Evolutionary conservation across 2,113 vertebrate genomes (phyloP).

Genomic region (Psilopogon haemacephalus): DNA sequence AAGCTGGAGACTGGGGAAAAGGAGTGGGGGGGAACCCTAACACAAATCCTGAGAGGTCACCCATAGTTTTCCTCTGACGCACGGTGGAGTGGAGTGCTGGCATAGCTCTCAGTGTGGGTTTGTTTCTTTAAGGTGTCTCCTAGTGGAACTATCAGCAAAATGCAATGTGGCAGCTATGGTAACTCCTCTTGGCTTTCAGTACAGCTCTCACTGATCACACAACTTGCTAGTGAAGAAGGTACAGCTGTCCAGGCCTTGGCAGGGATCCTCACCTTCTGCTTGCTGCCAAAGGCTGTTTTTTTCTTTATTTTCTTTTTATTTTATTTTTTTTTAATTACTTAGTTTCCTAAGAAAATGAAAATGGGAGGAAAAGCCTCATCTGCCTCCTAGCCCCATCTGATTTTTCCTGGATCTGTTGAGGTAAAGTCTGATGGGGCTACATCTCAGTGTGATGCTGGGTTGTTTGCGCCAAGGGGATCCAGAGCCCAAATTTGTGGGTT

Average conservation of each 20-base stretch:
- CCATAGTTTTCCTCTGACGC: slow-evolving; percentile 2
- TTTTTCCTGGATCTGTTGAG: not conserved
- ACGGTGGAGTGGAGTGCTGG: not conserved
- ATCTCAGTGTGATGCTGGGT: not conserved
- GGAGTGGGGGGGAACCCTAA: accelerated
- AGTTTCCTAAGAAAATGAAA: not conserved
- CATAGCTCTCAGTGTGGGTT: slow-evolving; percentile 15
- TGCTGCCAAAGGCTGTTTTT: slow-evolving; percentile 9
- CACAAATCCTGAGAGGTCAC: not conserved
- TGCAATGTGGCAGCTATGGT: slow-evolving; percentile 60
- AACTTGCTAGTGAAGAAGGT: slow-evolving; percentile 65
- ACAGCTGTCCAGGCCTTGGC: slow-evolving; percentile 68
- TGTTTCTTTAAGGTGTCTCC: slow-evolving; percentile 65
- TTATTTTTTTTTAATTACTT: not conserved
- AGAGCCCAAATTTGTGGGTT: not conserved
- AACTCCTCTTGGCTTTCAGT: slow-evolving; percentile 60
- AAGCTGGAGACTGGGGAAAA: not conserved
- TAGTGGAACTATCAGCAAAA: slow-evolving; percentile 49
- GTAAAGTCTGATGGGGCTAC: not conserved
- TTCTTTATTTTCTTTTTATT: not conserved
- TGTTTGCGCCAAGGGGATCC: not conserved
- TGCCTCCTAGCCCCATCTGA: not conserved
- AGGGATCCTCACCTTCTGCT: not conserved
- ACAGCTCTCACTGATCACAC: not conserved
- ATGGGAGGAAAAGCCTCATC: not conserved